These are phyloP conservation scores for Dinocampus coccinellae DNA, from an alignment of 2,888 invertebrate species.

Conservation along the genomic window DNA sequence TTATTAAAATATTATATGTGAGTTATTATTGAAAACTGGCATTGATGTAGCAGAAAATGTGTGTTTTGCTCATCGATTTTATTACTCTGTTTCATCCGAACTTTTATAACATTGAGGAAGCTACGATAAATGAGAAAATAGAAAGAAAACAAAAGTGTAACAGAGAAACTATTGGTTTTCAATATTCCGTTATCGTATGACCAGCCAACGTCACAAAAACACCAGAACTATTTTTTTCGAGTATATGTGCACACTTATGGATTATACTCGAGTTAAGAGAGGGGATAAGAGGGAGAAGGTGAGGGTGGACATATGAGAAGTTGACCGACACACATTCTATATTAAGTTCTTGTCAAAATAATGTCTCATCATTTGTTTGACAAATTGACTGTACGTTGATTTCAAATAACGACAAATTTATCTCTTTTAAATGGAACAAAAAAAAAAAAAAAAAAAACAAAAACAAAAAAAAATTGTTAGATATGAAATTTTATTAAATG, in stretches of 20 bases:
- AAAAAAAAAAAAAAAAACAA: no score
- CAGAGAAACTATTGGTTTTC: slow-evolving; percentile 23
- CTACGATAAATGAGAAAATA: not conserved
- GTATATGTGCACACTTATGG: not conserved
- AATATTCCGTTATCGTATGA: not conserved
- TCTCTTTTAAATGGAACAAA: no score
- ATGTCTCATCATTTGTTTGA: not conserved
- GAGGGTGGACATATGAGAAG: not conserved
- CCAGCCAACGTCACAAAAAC: slow-evolving; percentile 9
- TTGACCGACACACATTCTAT: slow-evolving; percentile 11
- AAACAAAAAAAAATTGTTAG: no score
- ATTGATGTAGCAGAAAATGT: not conserved
- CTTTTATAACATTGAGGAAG: not conserved
- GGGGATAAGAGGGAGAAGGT: no score
- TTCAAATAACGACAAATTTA: not conserved
- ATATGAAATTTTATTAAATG: not conserved
- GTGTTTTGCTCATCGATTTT: not conserved
- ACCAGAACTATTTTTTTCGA: not conserved
- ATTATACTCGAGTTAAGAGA: not conserved
- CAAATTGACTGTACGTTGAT: not conserved
- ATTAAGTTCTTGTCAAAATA: not conserved
- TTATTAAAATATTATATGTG: not conserved
- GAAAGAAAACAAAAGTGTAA: not conserved
- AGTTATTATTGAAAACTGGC: not conserved
- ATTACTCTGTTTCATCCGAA: not conserved